Conservation (phyloP, 1,140 invertebrate species). For the Drosophila nikananu region DNA sequence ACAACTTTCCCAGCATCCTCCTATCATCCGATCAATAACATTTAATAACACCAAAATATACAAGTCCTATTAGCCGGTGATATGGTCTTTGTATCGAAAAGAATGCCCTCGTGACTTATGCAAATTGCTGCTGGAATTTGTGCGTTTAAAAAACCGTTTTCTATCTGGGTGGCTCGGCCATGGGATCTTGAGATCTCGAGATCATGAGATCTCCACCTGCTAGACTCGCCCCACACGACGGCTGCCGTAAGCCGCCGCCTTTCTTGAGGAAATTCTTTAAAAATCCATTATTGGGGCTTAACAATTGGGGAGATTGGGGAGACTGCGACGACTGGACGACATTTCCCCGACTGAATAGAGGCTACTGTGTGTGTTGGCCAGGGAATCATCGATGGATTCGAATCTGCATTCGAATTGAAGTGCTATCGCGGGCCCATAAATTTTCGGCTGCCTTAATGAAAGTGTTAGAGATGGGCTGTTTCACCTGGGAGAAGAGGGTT, state of each 20-base stretch:
- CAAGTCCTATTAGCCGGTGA: slow-evolving; percentile 49
- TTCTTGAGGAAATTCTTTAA: slow-evolving; percentile 72
- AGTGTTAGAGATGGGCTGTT: slow-evolving; percentile 70
- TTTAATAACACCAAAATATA: slow-evolving; percentile 52
- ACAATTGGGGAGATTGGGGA: slow-evolving; percentile 35
- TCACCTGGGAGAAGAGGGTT: slow-evolving; percentile 18
- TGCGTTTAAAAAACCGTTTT: slow-evolving; percentile 57
- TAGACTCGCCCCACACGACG: slow-evolving; percentile 56
- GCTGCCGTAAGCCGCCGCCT: slow-evolving; percentile 51
- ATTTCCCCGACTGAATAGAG: slow-evolving; percentile 50
- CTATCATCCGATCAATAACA: slow-evolving; percentile 44
- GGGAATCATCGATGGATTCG: slow-evolving; percentile 21
- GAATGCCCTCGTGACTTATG: slow-evolving; percentile 51
- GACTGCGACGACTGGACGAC: slow-evolving; percentile 32
- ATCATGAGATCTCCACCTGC: slow-evolving; percentile 14
- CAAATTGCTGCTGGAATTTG: slow-evolving; percentile 57
- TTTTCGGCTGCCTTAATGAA: slow-evolving; percentile 66
- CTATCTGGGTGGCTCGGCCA: slow-evolving; percentile 62
- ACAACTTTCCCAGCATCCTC: slow-evolving; percentile 7
- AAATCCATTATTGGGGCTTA: slow-evolving; percentile 78
- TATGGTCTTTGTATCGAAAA: slow-evolving; percentile 26
- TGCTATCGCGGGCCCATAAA: slow-evolving; percentile 60
- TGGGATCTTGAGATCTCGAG: background rate
- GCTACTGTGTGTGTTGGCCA: slow-evolving; percentile 57
- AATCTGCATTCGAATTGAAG: slow-evolving; percentile 79